Conservation (phyloP, 2,113 vertebrate species). For the Calidris pygmaea region DNA sequence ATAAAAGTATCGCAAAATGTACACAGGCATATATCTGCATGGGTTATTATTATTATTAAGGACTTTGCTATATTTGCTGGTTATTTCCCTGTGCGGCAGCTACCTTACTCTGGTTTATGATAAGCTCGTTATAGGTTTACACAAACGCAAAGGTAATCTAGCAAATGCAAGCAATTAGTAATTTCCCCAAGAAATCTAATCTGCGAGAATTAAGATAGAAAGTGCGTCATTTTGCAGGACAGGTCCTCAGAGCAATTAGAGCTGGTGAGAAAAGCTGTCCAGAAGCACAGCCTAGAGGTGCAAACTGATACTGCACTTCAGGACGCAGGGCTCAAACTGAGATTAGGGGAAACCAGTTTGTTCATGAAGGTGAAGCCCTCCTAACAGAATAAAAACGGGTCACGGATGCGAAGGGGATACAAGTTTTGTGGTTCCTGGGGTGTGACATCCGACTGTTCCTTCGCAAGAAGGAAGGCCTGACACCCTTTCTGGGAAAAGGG, state of each 20-base stretch:
- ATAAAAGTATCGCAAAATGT: neutral
- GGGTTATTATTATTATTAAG: neutral
- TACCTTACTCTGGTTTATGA: neutral
- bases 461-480: neutral
- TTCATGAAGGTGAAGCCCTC: neutral
- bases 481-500: neutral
- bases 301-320: neutral
- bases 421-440: fast-evolving
- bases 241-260: fast-evolving
- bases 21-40: neutral
- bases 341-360: neutral
- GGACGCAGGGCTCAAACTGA: fast-evolving
- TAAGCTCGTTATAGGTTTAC: neutral
- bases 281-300: constrained; percentile 43
- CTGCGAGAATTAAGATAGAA: neutral
- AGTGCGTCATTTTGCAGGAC: neutral
- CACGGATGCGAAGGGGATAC: fast-evolving
- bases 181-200: neutral
- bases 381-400: neutral
- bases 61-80: neutral
- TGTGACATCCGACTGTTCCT: fast-evolving
- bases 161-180: neutral
- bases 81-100: neutral
- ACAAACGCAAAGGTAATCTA: neutral
- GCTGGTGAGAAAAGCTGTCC: neutral